These are phyloP conservation scores for Drosophila gunungcola DNA, from an alignment of 1,140 invertebrate genomes.

Conservation along the genomic window DNA sequence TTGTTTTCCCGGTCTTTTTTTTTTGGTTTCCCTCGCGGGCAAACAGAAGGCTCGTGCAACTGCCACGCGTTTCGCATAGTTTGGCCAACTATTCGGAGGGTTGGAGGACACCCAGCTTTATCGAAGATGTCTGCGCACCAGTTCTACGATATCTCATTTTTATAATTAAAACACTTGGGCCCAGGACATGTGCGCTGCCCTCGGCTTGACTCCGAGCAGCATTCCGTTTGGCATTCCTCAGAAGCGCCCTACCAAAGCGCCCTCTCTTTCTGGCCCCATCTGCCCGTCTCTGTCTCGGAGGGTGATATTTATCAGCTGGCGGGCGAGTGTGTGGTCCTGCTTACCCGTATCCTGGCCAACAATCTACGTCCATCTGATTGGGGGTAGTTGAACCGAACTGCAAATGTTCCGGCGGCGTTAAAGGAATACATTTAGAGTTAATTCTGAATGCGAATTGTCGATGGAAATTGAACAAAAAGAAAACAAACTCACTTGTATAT, in stretches of 20 bases:
- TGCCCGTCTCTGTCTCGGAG: constrained; percentile 3
- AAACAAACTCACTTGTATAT: neutral
- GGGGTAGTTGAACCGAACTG: constrained; percentile 37
- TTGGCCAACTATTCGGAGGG: constrained; percentile 28
- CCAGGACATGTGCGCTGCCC: constrained; percentile 41
- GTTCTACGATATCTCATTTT: constrained; percentile 56
- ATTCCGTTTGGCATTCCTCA: constrained; percentile 47
- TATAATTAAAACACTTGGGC: constrained; percentile 65
- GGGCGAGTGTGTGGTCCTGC: constrained; percentile 52
- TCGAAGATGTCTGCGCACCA: constrained; percentile 47
- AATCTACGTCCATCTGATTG: constrained; percentile 45
- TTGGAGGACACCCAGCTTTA: constrained; percentile 25
- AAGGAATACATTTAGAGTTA: neutral
- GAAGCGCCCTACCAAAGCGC: constrained; percentile 36
- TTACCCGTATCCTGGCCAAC: constrained; percentile 46
- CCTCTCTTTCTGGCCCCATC: neutral
- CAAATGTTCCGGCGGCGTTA: constrained; percentile 1
- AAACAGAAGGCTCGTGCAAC: constrained; percentile 46
- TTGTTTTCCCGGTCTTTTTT: constrained; percentile 11
- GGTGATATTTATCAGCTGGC: constrained; percentile 59
- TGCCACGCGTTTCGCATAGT: constrained; percentile 46
- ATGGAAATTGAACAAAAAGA: neutral
- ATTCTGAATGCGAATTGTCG: neutral
- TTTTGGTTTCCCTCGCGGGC: constrained; percentile 15
- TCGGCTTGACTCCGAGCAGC: constrained; percentile 18